Base-by-base conservation (phyloP, 2,113 vertebrate genomes). In the Pseudorhombus dupliciocellatus region DNA sequence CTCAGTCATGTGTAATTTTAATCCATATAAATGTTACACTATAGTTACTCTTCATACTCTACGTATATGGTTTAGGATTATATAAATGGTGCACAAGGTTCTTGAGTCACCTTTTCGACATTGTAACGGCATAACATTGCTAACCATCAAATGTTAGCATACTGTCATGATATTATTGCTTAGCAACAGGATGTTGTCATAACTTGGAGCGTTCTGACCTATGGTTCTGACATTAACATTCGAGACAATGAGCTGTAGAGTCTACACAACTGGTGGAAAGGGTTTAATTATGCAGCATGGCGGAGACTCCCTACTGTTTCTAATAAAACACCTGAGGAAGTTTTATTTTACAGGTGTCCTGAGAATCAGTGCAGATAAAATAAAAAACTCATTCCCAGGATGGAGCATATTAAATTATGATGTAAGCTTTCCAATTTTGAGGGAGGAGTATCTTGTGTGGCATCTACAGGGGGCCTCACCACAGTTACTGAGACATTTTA, bases 381-480 rank as follows among this genome's bases (percentile, higher is more conserved):
- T n/a, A 53, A 76, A 64, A 50, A 48, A 48, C 46, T 61, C 30
- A 26, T 46, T 66, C 42, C 40, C 37, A 46, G 63, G 22, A 18
- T 31, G 37, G 28, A 59, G 52, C 51, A 64, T 86, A 73, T 73
- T 78, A 11, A 37, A 75, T 75, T 71, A 51, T 11, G 9, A 28
- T 69, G 74, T 69, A 37, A 78, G n/a, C 16, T 69, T 46, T 46
- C 7, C 42, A 46, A 7, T 46, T 6, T 18, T 46, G 31, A 34
- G 31, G 31, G 31, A 34, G 11, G 8, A 34, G 9, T 37, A 37
- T 37, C 34, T 37, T 37, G 34, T 37, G 42, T 46, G 42, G 8
- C 42, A 46, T 46, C 34, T 46, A 20, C 18, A 46, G 42, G 42
- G 14, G 42, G 42, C 21, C 14, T n/a, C 46, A n/a, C 18, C 40